Conservation (phyloP, 2,113 vertebrate genomes). For the Ceyx margarethae region DNA sequence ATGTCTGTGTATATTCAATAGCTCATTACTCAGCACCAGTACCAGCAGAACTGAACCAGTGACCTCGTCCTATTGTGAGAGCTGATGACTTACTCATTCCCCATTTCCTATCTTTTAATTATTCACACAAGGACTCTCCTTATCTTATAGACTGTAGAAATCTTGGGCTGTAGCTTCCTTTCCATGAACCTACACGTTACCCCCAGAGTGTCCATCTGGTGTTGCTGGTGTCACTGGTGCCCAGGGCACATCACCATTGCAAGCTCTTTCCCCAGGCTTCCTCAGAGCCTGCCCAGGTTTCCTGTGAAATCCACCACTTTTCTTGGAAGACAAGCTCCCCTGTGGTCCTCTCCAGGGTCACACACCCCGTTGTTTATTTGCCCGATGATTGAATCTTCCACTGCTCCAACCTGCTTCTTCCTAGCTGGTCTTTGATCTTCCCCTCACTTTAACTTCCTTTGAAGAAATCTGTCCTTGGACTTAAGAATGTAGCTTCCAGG, state of each 20-base stretch:
- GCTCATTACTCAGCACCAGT: not conserved
- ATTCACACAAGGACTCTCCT: not conserved
- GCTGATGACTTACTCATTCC: not conserved
- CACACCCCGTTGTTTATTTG: constrained; percentile 15
- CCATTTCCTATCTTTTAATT: not conserved
- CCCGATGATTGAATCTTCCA: constrained; percentile 27
- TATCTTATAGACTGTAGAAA: not conserved
- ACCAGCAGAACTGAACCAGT: not conserved
- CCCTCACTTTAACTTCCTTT: constrained; percentile 26
- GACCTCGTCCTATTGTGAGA: not conserved
- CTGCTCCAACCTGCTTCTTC: constrained; percentile 47
- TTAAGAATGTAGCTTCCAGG: constrained; percentile 36
- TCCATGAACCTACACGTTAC: not conserved
- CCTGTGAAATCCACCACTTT: not conserved
- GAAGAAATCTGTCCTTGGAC: constrained; percentile 45
- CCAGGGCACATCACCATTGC: not conserved
- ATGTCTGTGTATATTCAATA: not conserved
- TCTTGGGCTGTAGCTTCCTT: not conserved
- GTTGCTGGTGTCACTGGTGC: not conserved
- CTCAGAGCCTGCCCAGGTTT: constrained; percentile 15
- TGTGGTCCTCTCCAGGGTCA: not conserved
- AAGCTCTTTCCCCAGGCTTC: not conserved
- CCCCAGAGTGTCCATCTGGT: not conserved
- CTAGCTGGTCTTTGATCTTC: constrained; percentile 49
- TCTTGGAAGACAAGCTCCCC: not conserved